phyloP scores from a whole-genome alignment of 2,888 invertebrate species.

The Drosophila mettleri region DNA sequence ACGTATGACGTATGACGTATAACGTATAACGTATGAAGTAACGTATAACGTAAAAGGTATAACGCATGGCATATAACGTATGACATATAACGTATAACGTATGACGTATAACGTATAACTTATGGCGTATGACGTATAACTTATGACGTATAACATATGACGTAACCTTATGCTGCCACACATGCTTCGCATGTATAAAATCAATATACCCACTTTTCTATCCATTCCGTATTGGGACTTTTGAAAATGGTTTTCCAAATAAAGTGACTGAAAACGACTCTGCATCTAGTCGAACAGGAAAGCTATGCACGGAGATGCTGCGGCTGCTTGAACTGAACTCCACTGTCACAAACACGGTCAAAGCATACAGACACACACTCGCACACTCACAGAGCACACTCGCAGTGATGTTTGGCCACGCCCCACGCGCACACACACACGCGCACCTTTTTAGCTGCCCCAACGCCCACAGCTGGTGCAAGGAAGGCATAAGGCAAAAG shows the following conservation, averaged over 20 bases:
- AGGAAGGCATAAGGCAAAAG: conserved; percentile 54
- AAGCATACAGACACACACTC: neutral
- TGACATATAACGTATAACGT: no score
- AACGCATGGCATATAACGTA: no score
- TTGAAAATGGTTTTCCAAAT: conserved; percentile 55
- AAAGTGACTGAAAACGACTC: conserved; percentile 38
- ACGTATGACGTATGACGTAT: no score
- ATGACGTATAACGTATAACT: no score
- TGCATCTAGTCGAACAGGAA: neutral
- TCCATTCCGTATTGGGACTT: neutral
- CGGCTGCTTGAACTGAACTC: conserved; percentile 4
- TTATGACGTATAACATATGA: no score
- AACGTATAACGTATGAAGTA: no score
- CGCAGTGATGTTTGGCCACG: neutral
- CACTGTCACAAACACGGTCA: neutral
- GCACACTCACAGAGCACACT: neutral
- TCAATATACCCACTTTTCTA: conserved; percentile 1
- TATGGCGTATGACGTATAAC: no score
- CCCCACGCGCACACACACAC: neutral
- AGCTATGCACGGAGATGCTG: conserved; percentile 32
- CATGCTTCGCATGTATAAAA: no score
- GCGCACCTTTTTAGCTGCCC: conserved; percentile 18
- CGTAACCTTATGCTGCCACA: no score
- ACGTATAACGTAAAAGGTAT: no score
- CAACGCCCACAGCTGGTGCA: conserved; percentile 13